These are phyloP conservation scores for Volucella inflata DNA, from an alignment of 2,888 invertebrate genomes.

Conservation along the genomic window DNA sequence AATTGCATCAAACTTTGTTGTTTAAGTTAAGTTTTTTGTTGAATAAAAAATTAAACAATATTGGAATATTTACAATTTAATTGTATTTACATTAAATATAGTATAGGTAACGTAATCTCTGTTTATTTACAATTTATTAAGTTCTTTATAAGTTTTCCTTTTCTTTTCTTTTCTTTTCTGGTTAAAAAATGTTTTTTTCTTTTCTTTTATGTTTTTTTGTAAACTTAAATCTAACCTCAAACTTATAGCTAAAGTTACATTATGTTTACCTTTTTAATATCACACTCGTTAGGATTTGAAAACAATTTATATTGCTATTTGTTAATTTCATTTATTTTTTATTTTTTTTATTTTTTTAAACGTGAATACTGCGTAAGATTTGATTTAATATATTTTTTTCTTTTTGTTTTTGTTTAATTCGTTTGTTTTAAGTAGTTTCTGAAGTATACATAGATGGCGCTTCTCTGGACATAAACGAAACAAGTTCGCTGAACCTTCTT, in stretches of 20 bases:
- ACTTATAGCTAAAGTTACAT: not conserved
- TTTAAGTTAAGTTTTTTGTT: constrained; percentile 18
- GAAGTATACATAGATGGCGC: constrained; percentile 71
- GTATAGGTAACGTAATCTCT: constrained; percentile 39
- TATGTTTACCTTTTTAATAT: constrained; percentile 81
- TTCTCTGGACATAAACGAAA: constrained; percentile 50
- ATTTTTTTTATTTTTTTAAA: constrained; percentile 56
- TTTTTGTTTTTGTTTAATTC: not conserved
- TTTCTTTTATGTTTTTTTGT: constrained; percentile 70
- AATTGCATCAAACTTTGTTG: constrained; percentile 59
- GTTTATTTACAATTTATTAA: constrained; percentile 69
- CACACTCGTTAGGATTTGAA: constrained; percentile 83
- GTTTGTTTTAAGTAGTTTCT: constrained; percentile 64
- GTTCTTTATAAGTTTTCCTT: constrained; percentile 75
- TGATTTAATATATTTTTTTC: constrained; percentile 36
- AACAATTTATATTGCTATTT: constrained; percentile 72
- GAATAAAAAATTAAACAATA: constrained; percentile 6
- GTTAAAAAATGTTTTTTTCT: constrained; percentile 35
- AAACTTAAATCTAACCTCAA: constrained; percentile 52
- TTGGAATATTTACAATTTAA: constrained; percentile 58
- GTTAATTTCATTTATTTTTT: constrained; percentile 57
- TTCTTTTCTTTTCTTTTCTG: constrained; percentile 70
- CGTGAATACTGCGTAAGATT: constrained; percentile 75
- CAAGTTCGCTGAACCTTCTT: not conserved
- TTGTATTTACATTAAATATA: constrained; percentile 58